These are phyloP conservation scores for Scylla paramamosain DNA, from an alignment of 1,140 invertebrate species.

Conservation along the genomic window DNA sequence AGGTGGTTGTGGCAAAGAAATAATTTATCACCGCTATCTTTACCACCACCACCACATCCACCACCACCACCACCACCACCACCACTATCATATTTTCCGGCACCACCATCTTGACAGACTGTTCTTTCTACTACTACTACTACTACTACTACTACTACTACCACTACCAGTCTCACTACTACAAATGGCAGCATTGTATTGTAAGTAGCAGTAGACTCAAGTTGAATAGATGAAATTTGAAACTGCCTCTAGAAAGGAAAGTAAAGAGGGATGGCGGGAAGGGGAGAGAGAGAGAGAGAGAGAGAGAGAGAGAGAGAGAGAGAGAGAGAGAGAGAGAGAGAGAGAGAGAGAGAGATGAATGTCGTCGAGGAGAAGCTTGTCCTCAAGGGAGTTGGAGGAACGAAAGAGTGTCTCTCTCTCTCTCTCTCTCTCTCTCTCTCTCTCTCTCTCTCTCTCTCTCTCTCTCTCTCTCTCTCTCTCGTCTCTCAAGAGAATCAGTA, in stretches of 20 bases:
- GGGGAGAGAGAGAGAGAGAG: conserved; percentile 9
- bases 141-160: conserved; percentile 23
- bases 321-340: conserved; percentile 18
- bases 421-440: conserved; percentile 12
- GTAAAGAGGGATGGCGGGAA: background rate
- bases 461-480: too few relatives aligned
- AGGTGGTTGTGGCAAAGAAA: background rate
- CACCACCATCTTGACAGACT: background rate
- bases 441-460: background rate
- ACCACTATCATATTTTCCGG: background rate
- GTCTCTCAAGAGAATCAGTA: background rate
- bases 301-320: conserved; percentile 21
- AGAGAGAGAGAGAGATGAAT: background rate
- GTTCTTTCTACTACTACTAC: conserved; percentile 22
- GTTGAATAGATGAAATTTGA: conserved; percentile 11
- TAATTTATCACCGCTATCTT: too few relatives aligned
- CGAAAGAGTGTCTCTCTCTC: background rate
- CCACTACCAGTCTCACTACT: background rate
- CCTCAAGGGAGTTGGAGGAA: background rate
- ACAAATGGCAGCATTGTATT: background rate
- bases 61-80: conserved; percentile 19
- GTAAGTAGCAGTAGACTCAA: background rate
- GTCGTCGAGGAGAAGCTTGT: background rate
- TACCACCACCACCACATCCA: background rate
- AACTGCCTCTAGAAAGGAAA: background rate